Base-by-base conservation (phyloP, 2,888 invertebrate species). In the Tachina lurida region DNA sequence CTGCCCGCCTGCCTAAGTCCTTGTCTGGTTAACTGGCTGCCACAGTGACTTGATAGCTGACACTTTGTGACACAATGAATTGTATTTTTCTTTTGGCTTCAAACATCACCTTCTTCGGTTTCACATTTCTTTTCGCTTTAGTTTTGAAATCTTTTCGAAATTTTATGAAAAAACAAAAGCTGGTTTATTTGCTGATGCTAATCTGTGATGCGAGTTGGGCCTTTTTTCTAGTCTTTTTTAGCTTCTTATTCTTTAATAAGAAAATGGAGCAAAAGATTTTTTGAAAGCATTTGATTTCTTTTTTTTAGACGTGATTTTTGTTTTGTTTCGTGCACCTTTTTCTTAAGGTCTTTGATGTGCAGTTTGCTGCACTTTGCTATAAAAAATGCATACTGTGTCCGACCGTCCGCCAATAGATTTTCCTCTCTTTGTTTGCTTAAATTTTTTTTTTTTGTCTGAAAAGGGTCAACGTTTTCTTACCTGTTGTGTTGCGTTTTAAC, bases 381-480 rank as follows among this genome's bases (percentile, higher is more conserved):
- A 75, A 68, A 77, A 68, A 77, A 79, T 68, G 52, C 49, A 31
- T 54, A 17, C 71, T 73, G 79, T 74, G 78, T 63, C 70, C 54
- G 75, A 31, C 60, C 47, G 52, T 70, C 54, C 56, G 3, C 19
- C 17, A 49, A 49, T 49, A 10, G 41, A 9, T 49, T 60, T 39
- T 49, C 13, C 43, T 63, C 19, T 45, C 63, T 54, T 52, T 41
- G 5, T 54, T 63, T 17, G 22, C 31, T 31, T 62, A 17, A 60
- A 7, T 12, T 31, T 58, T 52, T 31, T 58, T 52, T 45, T 45
- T 39, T 54, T 67, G 5, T 39, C 0, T 9, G 70, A 73, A 85
- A 78, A 83, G 70, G 82, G 82, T 86, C 85, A 86, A 86, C 70
- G 85, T 22, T 76, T 86, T 86, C 43, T 83, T 86, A 83, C 85